Conservation (phyloP, 2,113 vertebrate species). For the Dromas ardeola region DNA sequence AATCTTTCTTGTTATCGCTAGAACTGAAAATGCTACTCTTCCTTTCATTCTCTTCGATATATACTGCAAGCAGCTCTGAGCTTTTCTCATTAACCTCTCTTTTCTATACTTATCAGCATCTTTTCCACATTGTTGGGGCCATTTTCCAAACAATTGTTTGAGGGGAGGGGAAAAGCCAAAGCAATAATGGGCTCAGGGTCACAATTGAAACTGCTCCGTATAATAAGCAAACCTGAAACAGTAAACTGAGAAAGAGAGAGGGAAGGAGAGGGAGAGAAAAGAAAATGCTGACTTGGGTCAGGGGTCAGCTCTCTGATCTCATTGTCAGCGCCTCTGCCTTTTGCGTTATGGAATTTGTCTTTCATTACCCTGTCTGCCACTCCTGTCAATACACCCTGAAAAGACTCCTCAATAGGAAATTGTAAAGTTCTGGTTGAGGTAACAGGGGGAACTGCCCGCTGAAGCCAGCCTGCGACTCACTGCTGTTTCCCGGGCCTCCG, state of each 20-base stretch:
- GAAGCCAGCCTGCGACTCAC: neutral
- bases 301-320: constrained; percentile 84
- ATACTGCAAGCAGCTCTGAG: constrained; percentile 76
- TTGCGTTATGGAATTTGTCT: constrained; percentile 78
- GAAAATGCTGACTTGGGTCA: constrained; percentile 79
- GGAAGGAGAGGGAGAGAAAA: constrained; percentile 71
- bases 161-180: constrained; percentile 27
- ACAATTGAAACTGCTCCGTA: constrained; percentile 67
- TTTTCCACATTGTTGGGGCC: constrained; percentile 75
- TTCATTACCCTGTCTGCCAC: constrained; percentile 79
- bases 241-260: constrained; percentile 52
- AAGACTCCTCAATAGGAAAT: constrained; percentile 57
- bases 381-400: constrained; percentile 70
- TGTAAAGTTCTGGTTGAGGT: constrained; percentile 64
- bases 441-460: neutral
- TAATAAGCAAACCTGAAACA: constrained; percentile 41
- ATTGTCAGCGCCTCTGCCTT: constrained; percentile 75
- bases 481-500: neutral
- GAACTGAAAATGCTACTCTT: constrained; percentile 81
- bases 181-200: constrained; percentile 77
- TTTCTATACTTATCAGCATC: constrained; percentile 82
- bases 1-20: constrained; percentile 68
- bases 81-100: constrained; percentile 75
- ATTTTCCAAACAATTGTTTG: constrained; percentile 81
- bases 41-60: constrained; percentile 73